A percentile compares a stretch with the other conserved stretches of the same genome.
These are phyloP conservation scores for Amiota minor DNA, from an alignment of 2,888 invertebrate genomes.

Conservation along the genomic window DNA sequence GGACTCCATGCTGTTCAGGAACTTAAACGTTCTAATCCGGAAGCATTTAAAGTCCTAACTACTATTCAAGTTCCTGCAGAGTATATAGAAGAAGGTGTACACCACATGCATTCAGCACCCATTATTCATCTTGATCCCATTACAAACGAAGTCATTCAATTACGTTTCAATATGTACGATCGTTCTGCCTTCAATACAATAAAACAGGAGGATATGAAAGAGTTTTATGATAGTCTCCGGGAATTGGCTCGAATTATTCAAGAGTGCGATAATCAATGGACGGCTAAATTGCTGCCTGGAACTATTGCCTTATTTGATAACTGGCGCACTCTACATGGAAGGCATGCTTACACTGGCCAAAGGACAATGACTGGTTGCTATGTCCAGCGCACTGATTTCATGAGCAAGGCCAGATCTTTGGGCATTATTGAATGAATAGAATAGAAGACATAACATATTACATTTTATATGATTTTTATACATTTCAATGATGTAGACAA, in stretches of 20 bases:
- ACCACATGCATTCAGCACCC: slow-evolving; percentile 77
- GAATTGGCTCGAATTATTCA: slow-evolving; percentile 76
- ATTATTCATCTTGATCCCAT: slow-evolving; percentile 77
- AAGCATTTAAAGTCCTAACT: slow-evolving; percentile 77
- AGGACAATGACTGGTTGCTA: slow-evolving; percentile 83
- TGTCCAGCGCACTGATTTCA: slow-evolving; percentile 81
- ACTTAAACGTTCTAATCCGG: slow-evolving; percentile 75
- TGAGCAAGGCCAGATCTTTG: slow-evolving; percentile 77
- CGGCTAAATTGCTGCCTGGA: slow-evolving; percentile 80
- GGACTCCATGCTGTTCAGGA: slow-evolving; percentile 80
- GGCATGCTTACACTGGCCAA: slow-evolving; percentile 80
- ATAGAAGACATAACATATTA: neutral
- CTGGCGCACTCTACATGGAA: slow-evolving; percentile 85
- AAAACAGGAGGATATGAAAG: slow-evolving; percentile 74
- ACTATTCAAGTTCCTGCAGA: slow-evolving; percentile 78
- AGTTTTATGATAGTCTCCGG: slow-evolving; percentile 79
- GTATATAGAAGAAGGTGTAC: slow-evolving; percentile 79
- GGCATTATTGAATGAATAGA: slow-evolving; percentile 72
- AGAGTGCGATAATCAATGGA: slow-evolving; percentile 75
- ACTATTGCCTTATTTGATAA: slow-evolving; percentile 84
- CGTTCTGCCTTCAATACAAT: slow-evolving; percentile 78
- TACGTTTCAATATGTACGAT: slow-evolving; percentile 84
- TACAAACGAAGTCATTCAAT: slow-evolving; percentile 77
- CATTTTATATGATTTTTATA: too few relatives aligned
- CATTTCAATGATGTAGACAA: too few relatives aligned